Conservation (phyloP, 2,113 vertebrate genomes). For the Mormyrus lacerda region DNA sequence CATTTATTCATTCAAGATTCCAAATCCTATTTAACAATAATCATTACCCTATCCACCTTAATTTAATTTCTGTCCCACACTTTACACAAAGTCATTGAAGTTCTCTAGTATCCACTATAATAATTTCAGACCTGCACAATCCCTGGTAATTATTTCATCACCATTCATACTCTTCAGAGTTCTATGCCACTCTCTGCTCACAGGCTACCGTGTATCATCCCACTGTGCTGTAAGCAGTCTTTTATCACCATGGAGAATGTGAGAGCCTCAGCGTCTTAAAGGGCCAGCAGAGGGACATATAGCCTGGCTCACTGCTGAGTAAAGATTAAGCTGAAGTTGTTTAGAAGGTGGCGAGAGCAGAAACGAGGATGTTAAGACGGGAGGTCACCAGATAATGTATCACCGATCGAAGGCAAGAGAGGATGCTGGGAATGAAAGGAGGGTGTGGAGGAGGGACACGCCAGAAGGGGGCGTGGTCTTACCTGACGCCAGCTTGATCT, state of each 20-base stretch:
- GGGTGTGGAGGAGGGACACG: neutral
- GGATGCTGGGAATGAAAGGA: neutral
- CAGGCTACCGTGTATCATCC: neutral
- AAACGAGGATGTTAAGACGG: neutral
- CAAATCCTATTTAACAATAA: neutral
- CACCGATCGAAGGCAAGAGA: neutral
- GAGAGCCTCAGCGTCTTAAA: neutral
- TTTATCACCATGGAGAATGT: neutral
- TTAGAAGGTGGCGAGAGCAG: neutral
- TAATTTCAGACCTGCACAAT: neutral
- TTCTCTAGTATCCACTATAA: neutral
- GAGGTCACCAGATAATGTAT: neutral
- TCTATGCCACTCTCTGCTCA: neutral
- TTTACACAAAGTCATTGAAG: neutral
- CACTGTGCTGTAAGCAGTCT: neutral
- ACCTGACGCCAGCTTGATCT: slow-evolving; percentile 96
- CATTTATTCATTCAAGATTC: neutral
- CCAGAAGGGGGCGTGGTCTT: slow-evolving; percentile 13
- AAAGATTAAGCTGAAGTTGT: neutral
- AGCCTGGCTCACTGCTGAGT: neutral
- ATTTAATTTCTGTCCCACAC: neutral
- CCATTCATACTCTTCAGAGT: neutral
- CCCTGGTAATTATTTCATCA: neutral
- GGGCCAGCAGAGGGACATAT: neutral
- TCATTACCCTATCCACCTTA: neutral